Conservation (phyloP, 64 coral and sea anemone genomes). For the Dendronephthya gigantea region DNA sequence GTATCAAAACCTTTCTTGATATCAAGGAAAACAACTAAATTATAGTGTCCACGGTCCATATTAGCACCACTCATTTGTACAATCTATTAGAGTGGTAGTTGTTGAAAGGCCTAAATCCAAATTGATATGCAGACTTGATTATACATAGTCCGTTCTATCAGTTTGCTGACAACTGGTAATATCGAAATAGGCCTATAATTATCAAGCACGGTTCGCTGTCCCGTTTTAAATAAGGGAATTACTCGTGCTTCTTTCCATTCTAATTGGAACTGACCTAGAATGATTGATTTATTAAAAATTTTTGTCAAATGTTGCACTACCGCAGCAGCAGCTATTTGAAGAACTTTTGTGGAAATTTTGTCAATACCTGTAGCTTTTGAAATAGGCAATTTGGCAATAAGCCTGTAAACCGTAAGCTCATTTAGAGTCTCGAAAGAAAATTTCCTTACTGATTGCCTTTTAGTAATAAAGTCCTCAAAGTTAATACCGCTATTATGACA, state of each 20-base stretch:
- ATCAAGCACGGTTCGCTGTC: neutral
- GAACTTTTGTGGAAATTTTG: neutral
- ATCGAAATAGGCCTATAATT: conserved; percentile 4
- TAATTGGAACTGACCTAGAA: neutral
- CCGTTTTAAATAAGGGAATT: neutral
- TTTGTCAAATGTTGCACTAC: neutral
- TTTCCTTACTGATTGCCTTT: no score
- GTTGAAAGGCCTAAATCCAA: neutral
- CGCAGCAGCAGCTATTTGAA: neutral
- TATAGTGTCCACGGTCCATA: neutral
- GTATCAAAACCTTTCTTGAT: neutral
- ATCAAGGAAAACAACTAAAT: conserved; percentile 8
- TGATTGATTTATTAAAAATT: neutral
- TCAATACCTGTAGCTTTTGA: neutral
- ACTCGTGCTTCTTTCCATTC: neutral
- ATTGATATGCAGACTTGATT: neutral
- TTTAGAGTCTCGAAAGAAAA: neutral
- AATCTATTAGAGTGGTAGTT: neutral
- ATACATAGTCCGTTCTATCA: neutral
- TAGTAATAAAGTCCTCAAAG: no score
- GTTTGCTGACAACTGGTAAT: neutral
- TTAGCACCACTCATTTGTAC: neutral
- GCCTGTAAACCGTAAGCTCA: neutral
- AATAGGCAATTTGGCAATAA: neutral
- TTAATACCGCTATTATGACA: no score